Evolutionary conservation across 2,888 invertebrate species (phyloP).

Genomic region (Drosophila lutescens): DNA sequence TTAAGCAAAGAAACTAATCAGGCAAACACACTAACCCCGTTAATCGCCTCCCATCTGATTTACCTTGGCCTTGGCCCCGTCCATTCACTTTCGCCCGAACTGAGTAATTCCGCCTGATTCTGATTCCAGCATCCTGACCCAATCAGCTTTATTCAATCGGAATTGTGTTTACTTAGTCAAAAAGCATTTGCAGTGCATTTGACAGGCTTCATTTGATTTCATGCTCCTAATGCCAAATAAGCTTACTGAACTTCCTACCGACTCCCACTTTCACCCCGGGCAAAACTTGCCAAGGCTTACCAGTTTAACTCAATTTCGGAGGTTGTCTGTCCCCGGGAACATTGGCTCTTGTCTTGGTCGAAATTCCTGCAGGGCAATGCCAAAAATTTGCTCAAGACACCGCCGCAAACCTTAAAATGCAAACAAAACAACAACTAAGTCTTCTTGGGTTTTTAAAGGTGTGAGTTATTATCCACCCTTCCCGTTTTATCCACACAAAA

Average conservation of each 20-base stretch:
- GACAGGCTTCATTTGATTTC: slow-evolving; percentile 77
- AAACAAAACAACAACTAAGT: slow-evolving; percentile 52
- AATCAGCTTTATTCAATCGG: slow-evolving; percentile 48
- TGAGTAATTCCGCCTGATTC: slow-evolving; percentile 17
- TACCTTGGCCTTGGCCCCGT: slow-evolving; percentile 19
- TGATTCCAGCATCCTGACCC: slow-evolving; percentile 13
- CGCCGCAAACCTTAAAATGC: slow-evolving; percentile 50
- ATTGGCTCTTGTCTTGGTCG: slow-evolving; percentile 33
- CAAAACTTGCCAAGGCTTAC: slow-evolving; percentile 56
- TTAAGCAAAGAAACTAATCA: slow-evolving; percentile 10
- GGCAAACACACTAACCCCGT: slow-evolving; percentile 7
- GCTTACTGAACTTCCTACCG: slow-evolving; percentile 58
- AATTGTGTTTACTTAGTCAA: slow-evolving; percentile 49
- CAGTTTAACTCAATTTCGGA: slow-evolving; percentile 72
- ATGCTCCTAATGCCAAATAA: slow-evolving; percentile 62
- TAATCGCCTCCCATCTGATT: slow-evolving; percentile 9
- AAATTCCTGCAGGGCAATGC: slow-evolving; percentile 57
- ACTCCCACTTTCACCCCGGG: slow-evolving; percentile 35
- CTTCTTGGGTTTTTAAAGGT: slow-evolving; percentile 5
- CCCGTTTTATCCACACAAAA: background rate
- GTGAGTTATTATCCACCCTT: background rate
- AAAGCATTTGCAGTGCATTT: slow-evolving; percentile 67
- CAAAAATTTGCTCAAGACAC: slow-evolving; percentile 42
- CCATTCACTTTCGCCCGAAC: slow-evolving; percentile 10
- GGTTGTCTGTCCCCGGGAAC: slow-evolving; percentile 60